Evolutionary conservation across 2,113 vertebrate genomes (phyloP).

Genomic region (Poeciliopsis retropinna): DNA sequence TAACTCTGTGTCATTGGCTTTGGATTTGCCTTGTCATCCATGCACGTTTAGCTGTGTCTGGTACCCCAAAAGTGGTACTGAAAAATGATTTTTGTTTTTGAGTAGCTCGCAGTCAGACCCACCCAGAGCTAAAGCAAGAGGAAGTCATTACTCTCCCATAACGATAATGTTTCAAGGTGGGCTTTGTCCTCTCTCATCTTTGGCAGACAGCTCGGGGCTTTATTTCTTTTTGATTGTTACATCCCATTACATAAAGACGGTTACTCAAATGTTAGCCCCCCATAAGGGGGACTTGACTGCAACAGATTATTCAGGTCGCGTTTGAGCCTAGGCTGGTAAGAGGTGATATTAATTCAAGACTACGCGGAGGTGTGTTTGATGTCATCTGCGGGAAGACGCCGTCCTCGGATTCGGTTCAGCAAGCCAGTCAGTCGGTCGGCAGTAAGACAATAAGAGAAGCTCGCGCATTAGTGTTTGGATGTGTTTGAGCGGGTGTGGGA

Average conservation of each 20-base stretch:
- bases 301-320: constrained; percentile 44
- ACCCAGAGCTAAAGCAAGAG: constrained; percentile 46
- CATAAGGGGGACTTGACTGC: constrained; percentile 31
- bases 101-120: constrained; percentile 49
- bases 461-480: constrained; percentile 29
- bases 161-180: constrained; percentile 63
- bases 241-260: constrained; percentile 58
- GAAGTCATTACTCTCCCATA: constrained; percentile 61
- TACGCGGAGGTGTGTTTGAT: constrained; percentile 57
- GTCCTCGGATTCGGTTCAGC: constrained; percentile 19
- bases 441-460: constrained; percentile 25
- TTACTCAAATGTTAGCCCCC: constrained; percentile 62
- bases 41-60: constrained; percentile 24
- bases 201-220: constrained; percentile 51
- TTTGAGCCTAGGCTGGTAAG: constrained; percentile 47
- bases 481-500: constrained; percentile 22
- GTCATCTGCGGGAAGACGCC: constrained; percentile 34
- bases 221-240: constrained; percentile 65
- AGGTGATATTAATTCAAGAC: constrained; percentile 56
- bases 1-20: constrained; percentile 11
- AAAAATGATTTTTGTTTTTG: constrained; percentile 49
- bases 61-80: constrained; percentile 46
- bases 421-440: constrained; percentile 20
- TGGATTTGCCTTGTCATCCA: constrained; percentile 32
- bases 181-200: constrained; percentile 57